Evolutionary conservation across 2,113 vertebrate genomes (phyloP).

Genomic region (crab-eating macaque (Macaca fascicularis)): DNA sequence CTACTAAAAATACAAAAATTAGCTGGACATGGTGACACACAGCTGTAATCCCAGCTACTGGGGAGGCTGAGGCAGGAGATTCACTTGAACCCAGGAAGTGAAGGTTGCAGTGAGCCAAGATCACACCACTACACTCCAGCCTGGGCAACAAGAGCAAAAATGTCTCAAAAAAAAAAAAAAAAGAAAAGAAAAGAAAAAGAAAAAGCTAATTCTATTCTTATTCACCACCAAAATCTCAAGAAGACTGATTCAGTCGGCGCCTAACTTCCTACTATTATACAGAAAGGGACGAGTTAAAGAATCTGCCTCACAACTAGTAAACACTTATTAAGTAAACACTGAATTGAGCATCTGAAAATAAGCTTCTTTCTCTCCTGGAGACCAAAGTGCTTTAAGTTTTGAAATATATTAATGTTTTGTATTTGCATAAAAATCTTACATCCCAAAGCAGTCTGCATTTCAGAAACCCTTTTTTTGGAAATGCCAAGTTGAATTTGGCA

Average conservation of each 20-base stretch:
- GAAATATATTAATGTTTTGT: constrained; percentile 11
- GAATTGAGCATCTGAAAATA: constrained; percentile 3
- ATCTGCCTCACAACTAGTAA: background rate
- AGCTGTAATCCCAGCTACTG: too few relatives aligned
- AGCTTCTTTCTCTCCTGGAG: background rate
- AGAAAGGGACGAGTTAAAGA: background rate
- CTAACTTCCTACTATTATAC: background rate
- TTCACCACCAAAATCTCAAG: background rate
- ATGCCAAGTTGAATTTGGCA: constrained; percentile 56
- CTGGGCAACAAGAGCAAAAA: too few relatives aligned
- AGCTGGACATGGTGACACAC: too few relatives aligned
- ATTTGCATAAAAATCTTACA: constrained; percentile 53
- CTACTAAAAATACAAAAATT: too few relatives aligned
- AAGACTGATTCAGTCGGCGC: background rate
- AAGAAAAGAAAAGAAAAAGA: too few relatives aligned
- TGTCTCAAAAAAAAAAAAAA: too few relatives aligned
- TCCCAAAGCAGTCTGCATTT: constrained; percentile 22
- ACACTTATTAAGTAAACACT: background rate
- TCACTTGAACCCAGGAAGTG: too few relatives aligned
- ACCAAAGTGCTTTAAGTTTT: background rate
- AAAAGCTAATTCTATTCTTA: background rate
- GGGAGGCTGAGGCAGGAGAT: too few relatives aligned
- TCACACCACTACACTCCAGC: too few relatives aligned
- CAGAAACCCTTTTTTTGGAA: background rate
- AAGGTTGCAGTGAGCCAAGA: too few relatives aligned